Percentiles rank a stretch among this genome's conserved stretches.
phyloP scores from a whole-genome alignment of 2,113 vertebrate species.

The Benitochromis conjunctus region DNA sequence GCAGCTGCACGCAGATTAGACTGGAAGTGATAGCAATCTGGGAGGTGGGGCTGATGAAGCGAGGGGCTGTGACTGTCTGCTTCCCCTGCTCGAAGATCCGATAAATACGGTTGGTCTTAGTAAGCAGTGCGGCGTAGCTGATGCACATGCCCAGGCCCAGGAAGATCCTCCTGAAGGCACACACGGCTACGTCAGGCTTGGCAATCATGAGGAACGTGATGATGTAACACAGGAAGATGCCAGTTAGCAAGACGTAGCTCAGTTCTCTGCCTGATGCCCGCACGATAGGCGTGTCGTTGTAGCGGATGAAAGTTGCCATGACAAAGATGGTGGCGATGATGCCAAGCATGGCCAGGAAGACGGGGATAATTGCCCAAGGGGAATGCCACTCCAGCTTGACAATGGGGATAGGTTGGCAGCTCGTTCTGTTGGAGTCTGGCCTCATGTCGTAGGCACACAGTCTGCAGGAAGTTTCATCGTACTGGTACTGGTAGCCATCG shows the following conservation, averaged over 20 bases:
- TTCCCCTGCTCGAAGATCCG: slow-evolving; percentile 73
- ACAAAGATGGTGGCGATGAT: slow-evolving; percentile 72
- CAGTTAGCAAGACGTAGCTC: slow-evolving; percentile 71
- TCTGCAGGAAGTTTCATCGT: slow-evolving; percentile 68
- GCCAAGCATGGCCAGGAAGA: slow-evolving; percentile 70
- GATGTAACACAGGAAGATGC: slow-evolving; percentile 73
- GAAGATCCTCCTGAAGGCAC: slow-evolving; percentile 72
- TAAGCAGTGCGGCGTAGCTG: slow-evolving; percentile 73
- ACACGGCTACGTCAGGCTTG: slow-evolving; percentile 67
- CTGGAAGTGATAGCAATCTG: slow-evolving; percentile 72
- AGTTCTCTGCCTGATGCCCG: slow-evolving; percentile 68
- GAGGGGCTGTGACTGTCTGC: slow-evolving; percentile 69
- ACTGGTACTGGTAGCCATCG: slow-evolving; percentile 71
- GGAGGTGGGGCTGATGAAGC: slow-evolving; percentile 72
- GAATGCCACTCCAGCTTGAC: slow-evolving; percentile 73
- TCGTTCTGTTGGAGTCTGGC: slow-evolving; percentile 66
- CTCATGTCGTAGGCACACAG: slow-evolving; percentile 68
- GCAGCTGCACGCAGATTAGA: slow-evolving; percentile 69
- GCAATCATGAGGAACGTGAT: slow-evolving; percentile 74
- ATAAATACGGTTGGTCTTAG: slow-evolving; percentile 73
- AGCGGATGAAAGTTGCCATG: slow-evolving; percentile 68
- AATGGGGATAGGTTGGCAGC: slow-evolving; percentile 70
- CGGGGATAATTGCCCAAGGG: slow-evolving; percentile 67
- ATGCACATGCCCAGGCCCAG: slow-evolving; percentile 74
- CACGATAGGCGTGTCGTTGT: slow-evolving; percentile 71